Evolutionary conservation across 2,797 vertebrate species (phyloP).

Genomic region (Acrossocheilus wenchowensis): DNA sequence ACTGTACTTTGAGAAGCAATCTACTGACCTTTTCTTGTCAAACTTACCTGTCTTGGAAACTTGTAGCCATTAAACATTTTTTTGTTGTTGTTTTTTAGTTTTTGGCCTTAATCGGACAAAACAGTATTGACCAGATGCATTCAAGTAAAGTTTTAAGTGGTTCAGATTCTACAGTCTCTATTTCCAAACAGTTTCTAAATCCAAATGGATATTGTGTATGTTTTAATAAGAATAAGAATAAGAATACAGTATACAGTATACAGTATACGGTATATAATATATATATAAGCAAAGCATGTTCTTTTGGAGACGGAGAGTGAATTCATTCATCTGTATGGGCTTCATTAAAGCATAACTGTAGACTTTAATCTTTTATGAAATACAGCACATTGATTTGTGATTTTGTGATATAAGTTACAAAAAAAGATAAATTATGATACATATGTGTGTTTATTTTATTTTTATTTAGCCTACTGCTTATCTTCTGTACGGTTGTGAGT

Average conservation of each 20-base stretch:
- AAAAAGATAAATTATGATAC: too few species aligned
- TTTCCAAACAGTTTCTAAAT: too few species aligned
- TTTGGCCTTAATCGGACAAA: not conserved
- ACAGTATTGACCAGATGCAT: too few species aligned
- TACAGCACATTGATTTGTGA: slow-evolving; percentile 12
- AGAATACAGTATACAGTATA: too few species aligned
- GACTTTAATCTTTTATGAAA: slow-evolving; percentile 27
- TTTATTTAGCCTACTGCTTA: not conserved
- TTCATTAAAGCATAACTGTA: slow-evolving; percentile 14
- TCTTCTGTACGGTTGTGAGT: not conserved
- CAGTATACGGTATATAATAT: too few species aligned
- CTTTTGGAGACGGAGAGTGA: not conserved
- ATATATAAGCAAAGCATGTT: not conserved
- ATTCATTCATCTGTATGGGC: not conserved
- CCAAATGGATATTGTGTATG: not conserved
- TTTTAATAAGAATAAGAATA: too few species aligned
- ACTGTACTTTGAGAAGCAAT: slow-evolving; percentile 49
- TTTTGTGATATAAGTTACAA: too few species aligned
- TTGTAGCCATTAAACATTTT: not conserved
- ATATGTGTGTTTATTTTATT: too few species aligned
- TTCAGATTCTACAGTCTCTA: not conserved
- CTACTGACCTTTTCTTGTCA: slow-evolving; percentile 43
- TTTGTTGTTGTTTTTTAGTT: not conserved
- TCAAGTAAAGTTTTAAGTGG: not conserved
- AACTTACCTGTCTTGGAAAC: slow-evolving; percentile 18